Conservation (phyloP, 2,888 invertebrate species). For the Smittia sp. region DNA sequence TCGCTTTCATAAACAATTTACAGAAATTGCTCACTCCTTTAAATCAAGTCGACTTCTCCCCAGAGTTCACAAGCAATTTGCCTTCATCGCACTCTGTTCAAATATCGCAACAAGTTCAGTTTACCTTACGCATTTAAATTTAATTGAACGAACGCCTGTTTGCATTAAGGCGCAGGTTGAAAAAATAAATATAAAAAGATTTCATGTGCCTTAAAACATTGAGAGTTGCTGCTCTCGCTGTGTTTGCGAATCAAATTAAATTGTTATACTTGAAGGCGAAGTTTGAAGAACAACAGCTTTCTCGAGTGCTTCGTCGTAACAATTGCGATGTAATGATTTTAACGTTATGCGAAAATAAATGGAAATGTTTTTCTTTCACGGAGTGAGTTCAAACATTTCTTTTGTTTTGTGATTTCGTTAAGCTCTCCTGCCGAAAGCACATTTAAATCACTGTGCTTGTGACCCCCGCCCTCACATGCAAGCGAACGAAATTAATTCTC, state of each 20-base stretch:
- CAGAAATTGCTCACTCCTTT: no score
- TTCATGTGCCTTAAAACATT: no score
- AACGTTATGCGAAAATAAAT: neutral
- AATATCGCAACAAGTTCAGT: neutral
- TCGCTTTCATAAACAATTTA: no score
- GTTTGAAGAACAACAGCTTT: neutral
- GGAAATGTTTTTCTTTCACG: neutral
- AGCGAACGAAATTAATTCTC: no score
- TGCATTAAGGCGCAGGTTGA: neutral
- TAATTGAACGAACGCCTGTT: neutral
- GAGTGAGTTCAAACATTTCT: neutral
- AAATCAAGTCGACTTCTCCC: no score
- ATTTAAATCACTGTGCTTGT: no score
- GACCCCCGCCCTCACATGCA: no score
- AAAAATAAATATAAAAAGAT: no score
- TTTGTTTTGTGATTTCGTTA: neutral
- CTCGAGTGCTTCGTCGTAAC: neutral
- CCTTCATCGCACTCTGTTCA: neutral
- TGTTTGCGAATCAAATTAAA: neutral
- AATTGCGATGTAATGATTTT: neutral
- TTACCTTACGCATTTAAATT: neutral
- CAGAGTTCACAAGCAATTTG: no score
- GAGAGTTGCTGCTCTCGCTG: neutral
- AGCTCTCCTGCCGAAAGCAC: neutral
- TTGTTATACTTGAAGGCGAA: neutral